These are phyloP conservation scores for Tarsius wallacei DNA, from an alignment of 2,797 vertebrate species.

Conservation along the genomic window DNA sequence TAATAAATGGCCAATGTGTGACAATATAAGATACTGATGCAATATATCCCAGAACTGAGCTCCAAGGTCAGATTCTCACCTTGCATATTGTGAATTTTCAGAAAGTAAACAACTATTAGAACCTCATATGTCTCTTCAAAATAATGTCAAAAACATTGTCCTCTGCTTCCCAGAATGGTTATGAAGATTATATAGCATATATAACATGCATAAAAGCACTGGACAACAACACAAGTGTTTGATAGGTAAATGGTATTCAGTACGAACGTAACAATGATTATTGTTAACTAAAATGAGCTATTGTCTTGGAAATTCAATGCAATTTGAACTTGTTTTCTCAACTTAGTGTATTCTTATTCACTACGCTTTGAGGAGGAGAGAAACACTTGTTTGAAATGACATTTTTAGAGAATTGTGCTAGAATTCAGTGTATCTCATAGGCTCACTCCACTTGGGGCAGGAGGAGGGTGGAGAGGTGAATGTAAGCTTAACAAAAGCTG, in stretches of 20 bases:
- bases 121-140: not conserved
- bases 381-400: not conserved
- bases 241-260: not conserved
- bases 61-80: not conserved
- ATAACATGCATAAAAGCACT: not conserved
- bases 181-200: not conserved
- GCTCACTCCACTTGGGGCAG: not conserved
- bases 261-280: not conserved
- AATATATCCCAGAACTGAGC: not conserved
- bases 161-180: not conserved
- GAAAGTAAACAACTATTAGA: not conserved
- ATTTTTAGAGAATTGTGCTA: constrained; percentile 26
- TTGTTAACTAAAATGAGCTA: constrained; percentile 6
- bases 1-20: not conserved
- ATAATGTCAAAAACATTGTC: not conserved
- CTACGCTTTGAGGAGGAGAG: not conserved
- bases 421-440: not conserved
- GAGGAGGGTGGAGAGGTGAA: not conserved
- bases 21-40: not conserved
- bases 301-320: not conserved
- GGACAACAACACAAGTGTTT: not conserved
- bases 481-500: constrained; percentile 59
- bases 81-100: not conserved
- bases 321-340: constrained; percentile 1
- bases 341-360: constrained; percentile 12